These are phyloP conservation scores for Orthonychiurus folsomi DNA, from an alignment of 2,888 invertebrate genomes.

Conservation along the genomic window DNA sequence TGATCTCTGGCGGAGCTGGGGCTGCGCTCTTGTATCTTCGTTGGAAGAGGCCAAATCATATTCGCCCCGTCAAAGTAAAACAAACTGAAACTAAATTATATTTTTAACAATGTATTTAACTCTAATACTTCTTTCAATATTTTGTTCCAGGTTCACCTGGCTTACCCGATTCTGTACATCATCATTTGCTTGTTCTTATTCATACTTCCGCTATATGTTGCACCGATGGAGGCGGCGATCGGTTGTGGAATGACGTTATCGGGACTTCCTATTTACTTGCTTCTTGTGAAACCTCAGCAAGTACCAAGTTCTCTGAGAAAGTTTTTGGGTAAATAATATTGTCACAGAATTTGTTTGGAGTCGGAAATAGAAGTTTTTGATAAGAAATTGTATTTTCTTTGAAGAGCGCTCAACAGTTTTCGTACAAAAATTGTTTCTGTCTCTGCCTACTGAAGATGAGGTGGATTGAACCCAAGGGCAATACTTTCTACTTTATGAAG, in stretches of 20 bases:
- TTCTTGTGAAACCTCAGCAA: neutral
- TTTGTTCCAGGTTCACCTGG: conserved; percentile 15
- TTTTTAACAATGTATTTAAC: neutral
- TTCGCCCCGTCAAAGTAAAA: conserved; percentile 60
- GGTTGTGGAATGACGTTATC: conserved; percentile 65
- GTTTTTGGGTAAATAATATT: neutral
- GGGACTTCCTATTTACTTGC: conserved; percentile 69
- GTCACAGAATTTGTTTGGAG: no score
- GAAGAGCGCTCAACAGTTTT: neutral
- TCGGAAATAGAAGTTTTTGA: no score
- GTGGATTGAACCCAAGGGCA: no score
- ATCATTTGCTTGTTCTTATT: conserved; percentile 69
- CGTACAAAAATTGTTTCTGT: neutral
- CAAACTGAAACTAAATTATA: no score
- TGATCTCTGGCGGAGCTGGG: conserved; percentile 70
- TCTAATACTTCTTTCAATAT: conserved; percentile 2
- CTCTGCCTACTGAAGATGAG: neutral
- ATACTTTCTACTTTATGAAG: no score
- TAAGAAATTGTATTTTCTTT: neutral
- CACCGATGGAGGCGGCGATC: conserved; percentile 48
- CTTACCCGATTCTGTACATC: conserved; percentile 73
- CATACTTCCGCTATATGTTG: conserved; percentile 43
- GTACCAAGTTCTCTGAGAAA: neutral
- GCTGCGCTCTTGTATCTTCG: conserved; percentile 67
- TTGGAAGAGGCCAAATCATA: conserved; percentile 60